Percentiles rank a stretch among this genome's conserved stretches.
These are phyloP conservation scores for Phrynocephalus vlangalii DNA, from an alignment of 2,797 vertebrate species.

Conservation along the genomic window DNA sequence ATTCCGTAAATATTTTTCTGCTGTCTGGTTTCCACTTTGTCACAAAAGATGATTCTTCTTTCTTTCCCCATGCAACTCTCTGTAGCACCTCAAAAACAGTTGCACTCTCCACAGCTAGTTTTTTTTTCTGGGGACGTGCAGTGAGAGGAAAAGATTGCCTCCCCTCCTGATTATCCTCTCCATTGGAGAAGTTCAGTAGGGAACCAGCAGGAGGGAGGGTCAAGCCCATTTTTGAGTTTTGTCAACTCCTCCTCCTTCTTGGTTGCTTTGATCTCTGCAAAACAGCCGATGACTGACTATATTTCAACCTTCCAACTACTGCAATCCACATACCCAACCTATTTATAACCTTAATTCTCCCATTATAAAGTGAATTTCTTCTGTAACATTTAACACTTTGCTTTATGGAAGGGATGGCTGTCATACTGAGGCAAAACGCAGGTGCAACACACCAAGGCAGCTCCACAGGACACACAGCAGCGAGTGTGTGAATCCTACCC, in stretches of 20 bases:
- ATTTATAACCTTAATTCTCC: too few species aligned
- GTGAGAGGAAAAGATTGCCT: too few species aligned
- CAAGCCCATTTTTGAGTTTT: neutral
- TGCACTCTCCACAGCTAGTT: too few species aligned
- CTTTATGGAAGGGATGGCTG: conserved; percentile 43
- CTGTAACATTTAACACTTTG: conserved; percentile 41
- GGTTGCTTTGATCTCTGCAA: too few species aligned
- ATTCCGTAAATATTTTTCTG: too few species aligned
- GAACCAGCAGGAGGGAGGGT: neutral
- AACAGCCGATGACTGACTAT: neutral
- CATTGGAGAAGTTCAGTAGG: neutral
- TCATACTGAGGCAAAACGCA: conserved; percentile 26
- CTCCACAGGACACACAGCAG: neutral
- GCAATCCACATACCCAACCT: neutral
- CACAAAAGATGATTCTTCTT: too few species aligned
- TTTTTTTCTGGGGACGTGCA: too few species aligned
- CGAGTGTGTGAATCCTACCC: neutral
- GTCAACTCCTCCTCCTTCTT: neutral
- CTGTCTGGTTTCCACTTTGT: too few species aligned
- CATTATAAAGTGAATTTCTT: neutral
- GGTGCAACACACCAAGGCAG: conserved; percentile 55
- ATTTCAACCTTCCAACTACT: neutral
- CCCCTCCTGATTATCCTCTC: too few species aligned
- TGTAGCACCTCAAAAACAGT: too few species aligned
- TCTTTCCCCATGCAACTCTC: too few species aligned